These are phyloP conservation scores for Thomomys bottae DNA, from an alignment of 2,113 vertebrate species.

Conservation along the genomic window DNA sequence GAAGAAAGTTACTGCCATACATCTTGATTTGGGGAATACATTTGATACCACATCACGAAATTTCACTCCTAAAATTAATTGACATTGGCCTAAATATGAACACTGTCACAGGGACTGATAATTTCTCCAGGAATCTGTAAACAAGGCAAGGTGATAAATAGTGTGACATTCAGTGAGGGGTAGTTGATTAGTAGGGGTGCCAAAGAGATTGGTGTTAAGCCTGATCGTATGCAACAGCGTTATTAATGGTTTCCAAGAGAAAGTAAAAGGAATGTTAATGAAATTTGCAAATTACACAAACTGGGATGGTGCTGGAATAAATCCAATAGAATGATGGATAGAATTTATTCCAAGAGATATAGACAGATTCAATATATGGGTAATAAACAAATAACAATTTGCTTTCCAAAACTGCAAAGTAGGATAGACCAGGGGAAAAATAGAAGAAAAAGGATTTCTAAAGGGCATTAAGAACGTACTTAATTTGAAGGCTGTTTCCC, in stretches of 20 bases:
- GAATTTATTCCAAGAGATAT: conserved; percentile 78
- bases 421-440: conserved; percentile 34
- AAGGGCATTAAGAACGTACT: conserved; percentile 5
- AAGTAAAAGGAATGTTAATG: conserved; percentile 81
- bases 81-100: conserved; percentile 69
- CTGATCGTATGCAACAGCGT: conserved; percentile 74
- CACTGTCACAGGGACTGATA: conserved; percentile 73
- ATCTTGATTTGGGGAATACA: conserved; percentile 76
- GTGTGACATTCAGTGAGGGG: conserved; percentile 51
- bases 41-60: conserved; percentile 69
- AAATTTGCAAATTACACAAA: conserved; percentile 81
- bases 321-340: conserved; percentile 78
- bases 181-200: conserved; percentile 77
- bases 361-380: conserved; percentile 78
- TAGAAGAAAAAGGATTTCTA: conserved; percentile 46
- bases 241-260: conserved; percentile 80
- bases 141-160: conserved; percentile 74
- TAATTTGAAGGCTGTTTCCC: conserved; percentile 41
- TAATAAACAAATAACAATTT: conserved; percentile 77
- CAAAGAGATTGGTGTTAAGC: conserved; percentile 68
- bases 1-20: conserved; percentile 62
- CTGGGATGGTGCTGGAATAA: conserved; percentile 74
- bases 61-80: conserved; percentile 80
- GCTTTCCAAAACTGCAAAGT: conserved; percentile 74
- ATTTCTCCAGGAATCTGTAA: conserved; percentile 74